Evolutionary conservation across 2,797 vertebrate genomes (phyloP).

Genomic region (Vespertilio murinus): DNA sequence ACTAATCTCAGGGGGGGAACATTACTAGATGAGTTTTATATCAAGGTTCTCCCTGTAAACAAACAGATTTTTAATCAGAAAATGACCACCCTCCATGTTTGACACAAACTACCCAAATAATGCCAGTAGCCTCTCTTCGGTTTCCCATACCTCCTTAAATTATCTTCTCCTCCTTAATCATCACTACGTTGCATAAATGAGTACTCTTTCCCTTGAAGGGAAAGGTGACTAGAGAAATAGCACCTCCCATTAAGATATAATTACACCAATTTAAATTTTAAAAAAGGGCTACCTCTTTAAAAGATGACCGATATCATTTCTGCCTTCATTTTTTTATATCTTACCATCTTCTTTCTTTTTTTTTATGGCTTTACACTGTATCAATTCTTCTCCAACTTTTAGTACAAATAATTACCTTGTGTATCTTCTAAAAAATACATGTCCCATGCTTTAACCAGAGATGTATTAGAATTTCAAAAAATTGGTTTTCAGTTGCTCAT

Average conservation of each 20-base stretch:
- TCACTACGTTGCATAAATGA: background rate
- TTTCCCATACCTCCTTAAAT: background rate
- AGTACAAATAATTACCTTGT: background rate
- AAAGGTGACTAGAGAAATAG: slow-evolving; percentile 15
- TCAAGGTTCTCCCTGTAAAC: background rate
- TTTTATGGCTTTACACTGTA: slow-evolving; percentile 1
- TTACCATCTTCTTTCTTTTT: slow-evolving; percentile 1
- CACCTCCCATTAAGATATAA: slow-evolving; percentile 38
- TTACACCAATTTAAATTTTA: slow-evolving; percentile 50
- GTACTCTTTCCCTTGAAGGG: background rate
- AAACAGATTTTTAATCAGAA: background rate
- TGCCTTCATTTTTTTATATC: background rate
- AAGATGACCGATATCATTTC: slow-evolving; percentile 5
- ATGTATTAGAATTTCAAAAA: background rate
- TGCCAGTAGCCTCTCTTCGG: background rate
- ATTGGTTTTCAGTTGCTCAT: background rate
- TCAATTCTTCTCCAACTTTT: background rate
- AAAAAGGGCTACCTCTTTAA: slow-evolving; percentile 43
- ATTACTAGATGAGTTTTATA: background rate
- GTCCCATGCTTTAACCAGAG: background rate
- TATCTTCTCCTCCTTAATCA: background rate
- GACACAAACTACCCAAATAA: background rate
- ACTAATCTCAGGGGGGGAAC: background rate
- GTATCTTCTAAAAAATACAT: background rate
- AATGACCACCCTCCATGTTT: background rate